Base-by-base conservation (phyloP, 37 sponge, comb jelly and placozoan genomes). In the Haliclona indistincta region DNA sequence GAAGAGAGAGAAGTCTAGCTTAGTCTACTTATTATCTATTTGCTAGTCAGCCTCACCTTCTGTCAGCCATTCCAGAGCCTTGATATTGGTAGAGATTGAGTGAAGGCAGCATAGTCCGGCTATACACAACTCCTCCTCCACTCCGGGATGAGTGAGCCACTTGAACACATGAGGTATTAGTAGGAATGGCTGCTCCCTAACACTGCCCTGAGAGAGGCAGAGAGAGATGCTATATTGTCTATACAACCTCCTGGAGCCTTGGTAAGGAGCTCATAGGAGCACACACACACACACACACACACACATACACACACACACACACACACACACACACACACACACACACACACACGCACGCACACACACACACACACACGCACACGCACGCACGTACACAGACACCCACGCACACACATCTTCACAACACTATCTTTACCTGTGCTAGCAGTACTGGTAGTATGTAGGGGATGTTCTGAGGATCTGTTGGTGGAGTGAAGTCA, bases 401-500 rank as follows among this genome's bases (percentile, higher is more conserved):
- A 13, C 17, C 38, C 26, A 4, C 70, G 25, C 53, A 37, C 1
- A 30, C 70, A 8, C 68, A 20, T 36, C 38, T 28, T 25, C 22
- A 20, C 73, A 56, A 49, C 11, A 17, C 42, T 66, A 38, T 36
- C 25, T 35, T 70, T 44, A 81, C 83, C 83, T 82, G 92, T 3
- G 83, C 82, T 33, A 86, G 64, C 45, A 91, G 67, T 40, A 86
- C 72, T 0, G 87, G 83, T 7, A 91, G 68, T 26, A 91, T 43
- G 71, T 65, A 86, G 15, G 77, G 87, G 11, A 86, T 49, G 43
- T 81, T 77, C 29, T 39, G 62, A 54, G 38, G 29, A 60, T 91
- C 92, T 17, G 86, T 83, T 1, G 92, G 92, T 0, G 87, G 83
- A 52, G 56, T 53, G 55, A 91, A 86, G 66, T 70, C 73, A 29